A percentile compares a stretch with the other conserved stretches of the same genome.
Conservation (phyloP, 2,113 vertebrate species). For the Sylvilagus bachmani region DNA sequence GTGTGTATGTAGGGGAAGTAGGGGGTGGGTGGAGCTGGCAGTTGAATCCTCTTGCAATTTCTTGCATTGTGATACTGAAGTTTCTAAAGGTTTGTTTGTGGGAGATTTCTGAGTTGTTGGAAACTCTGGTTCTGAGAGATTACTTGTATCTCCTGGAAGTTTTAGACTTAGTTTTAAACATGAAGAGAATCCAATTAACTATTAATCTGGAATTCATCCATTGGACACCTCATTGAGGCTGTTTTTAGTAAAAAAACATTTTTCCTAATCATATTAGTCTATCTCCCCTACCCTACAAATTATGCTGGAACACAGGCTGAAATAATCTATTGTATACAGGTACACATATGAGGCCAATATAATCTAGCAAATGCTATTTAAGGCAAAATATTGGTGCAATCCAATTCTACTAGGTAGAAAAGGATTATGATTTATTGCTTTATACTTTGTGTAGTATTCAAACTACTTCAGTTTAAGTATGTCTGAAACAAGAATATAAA, state of each 20-base stretch:
- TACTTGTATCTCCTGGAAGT: neutral
- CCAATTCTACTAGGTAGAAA: neutral
- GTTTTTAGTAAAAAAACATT: neutral
- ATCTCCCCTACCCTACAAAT: neutral
- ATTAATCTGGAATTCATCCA: neutral
- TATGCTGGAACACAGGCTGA: accelerated
- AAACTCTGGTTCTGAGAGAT: neutral
- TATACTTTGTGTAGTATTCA: slow-evolving; percentile 44
- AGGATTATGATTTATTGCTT: slow-evolving; percentile 52
- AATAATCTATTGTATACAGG: neutral
- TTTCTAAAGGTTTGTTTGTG: neutral
- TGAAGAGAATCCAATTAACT: neutral
- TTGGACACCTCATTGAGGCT: neutral
- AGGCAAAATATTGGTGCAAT: slow-evolving; percentile 42
- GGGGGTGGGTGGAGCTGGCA: neutral
- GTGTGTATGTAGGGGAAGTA: neutral
- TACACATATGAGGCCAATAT: neutral
- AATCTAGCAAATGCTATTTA: slow-evolving; percentile 7
- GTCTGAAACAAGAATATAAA: slow-evolving; percentile 72
- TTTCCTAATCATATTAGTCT: neutral
- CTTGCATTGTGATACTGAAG: neutral
- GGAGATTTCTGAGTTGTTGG: neutral
- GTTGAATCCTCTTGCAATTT: neutral
- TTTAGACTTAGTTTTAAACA: neutral
- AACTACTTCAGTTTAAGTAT: slow-evolving; percentile 68